Evolutionary conservation across 2,113 vertebrate species (phyloP).

Genomic region (Leptodactylus fuscus): DNA sequence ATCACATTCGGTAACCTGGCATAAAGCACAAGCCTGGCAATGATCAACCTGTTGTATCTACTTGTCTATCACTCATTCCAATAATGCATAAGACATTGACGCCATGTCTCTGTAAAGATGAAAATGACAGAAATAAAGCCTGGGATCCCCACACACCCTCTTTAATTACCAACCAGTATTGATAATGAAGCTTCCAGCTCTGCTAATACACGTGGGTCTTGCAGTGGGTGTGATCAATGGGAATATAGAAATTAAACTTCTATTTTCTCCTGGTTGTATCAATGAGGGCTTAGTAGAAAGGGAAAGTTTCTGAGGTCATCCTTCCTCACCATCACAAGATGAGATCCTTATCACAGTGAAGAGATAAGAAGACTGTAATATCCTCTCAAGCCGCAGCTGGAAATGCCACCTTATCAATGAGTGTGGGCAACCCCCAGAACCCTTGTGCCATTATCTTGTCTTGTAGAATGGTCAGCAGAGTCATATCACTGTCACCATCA

Average conservation of each 20-base stretch:
- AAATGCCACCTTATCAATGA: not conserved
- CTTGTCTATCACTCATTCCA: not conserved
- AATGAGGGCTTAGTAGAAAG: not conserved
- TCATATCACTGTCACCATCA: slow-evolving; percentile 28
- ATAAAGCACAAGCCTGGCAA: not conserved
- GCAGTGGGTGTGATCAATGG: slow-evolving; percentile 48
- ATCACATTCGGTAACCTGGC: no score
- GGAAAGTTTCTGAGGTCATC: slow-evolving; percentile 41
- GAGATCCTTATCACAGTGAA: slow-evolving; percentile 31
- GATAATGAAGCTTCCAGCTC: slow-evolving; percentile 28
- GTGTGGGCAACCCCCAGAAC: not conserved
- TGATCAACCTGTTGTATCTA: slow-evolving; percentile 30
- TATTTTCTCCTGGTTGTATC: slow-evolving; percentile 1
- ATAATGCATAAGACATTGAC: not conserved
- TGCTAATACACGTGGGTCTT: slow-evolving; percentile 50
- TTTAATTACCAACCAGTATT: slow-evolving; percentile 36
- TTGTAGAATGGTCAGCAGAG: slow-evolving; percentile 33
- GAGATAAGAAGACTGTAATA: slow-evolving; percentile 32
- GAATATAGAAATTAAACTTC: slow-evolving; percentile 24
- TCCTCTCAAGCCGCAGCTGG: slow-evolving; percentile 10
- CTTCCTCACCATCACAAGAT: slow-evolving; percentile 5
- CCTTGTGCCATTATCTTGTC: slow-evolving; percentile 9
- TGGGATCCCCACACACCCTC: not conserved
- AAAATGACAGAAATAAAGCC: not conserved
- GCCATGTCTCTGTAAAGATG: not conserved